phyloP scores from a whole-genome alignment of 2,797 vertebrate species.

The Lacerta agilis region DNA sequence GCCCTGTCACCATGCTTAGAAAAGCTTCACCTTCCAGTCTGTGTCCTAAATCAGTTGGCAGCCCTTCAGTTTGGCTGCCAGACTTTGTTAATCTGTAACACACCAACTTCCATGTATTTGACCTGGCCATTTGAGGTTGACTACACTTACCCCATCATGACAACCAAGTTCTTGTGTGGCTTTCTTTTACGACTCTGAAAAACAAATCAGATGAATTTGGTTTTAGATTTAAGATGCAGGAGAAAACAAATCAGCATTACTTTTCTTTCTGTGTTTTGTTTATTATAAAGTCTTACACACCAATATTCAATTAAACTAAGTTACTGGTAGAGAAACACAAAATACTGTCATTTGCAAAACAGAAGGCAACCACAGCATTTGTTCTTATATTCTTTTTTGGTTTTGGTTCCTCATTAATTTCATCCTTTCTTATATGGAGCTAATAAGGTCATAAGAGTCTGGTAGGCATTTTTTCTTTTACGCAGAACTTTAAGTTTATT shows the following conservation, averaged over 20 bases:
- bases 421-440: not conserved
- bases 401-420: not conserved
- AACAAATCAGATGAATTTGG: conserved; percentile 5
- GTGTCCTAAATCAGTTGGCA: not conserved
- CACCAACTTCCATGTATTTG: not conserved
- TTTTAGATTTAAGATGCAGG: conserved; percentile 21
- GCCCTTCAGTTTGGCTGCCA: not conserved
- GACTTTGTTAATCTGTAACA: not conserved
- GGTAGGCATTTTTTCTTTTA: no score
- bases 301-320: not conserved
- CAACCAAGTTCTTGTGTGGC: not conserved
- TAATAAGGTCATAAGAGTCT: not conserved
- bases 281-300: not conserved
- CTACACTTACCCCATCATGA: conserved; percentile 48
- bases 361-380: not conserved
- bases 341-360: not conserved
- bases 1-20: not conserved
- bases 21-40: not conserved
- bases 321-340: not conserved
- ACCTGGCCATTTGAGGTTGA: conserved; percentile 4
- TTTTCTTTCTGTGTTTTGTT: not conserved
- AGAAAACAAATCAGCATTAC: not conserved
- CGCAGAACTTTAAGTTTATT: no score
- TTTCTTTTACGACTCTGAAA: conserved; percentile 38
- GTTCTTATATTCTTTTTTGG: not conserved